These are phyloP conservation scores for Erpetoichthys calabaricus DNA, from an alignment of 2,797 vertebrate genomes.

Conservation along the genomic window DNA sequence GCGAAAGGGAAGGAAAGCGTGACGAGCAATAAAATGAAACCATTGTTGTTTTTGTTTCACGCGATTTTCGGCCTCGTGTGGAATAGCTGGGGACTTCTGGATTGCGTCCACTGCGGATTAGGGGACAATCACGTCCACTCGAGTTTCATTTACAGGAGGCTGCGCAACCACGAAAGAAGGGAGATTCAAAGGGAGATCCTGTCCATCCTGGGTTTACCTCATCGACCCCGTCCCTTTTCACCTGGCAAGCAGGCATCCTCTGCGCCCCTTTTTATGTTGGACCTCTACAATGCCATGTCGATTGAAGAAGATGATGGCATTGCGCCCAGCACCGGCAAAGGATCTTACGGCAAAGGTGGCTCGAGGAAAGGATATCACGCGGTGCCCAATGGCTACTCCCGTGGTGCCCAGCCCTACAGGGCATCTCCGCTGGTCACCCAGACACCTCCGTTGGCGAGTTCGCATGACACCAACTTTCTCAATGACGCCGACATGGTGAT, in stretches of 20 bases:
- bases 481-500: slow-evolving; percentile 99
- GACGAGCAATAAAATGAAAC: slow-evolving; percentile 34
- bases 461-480: slow-evolving; percentile 88
- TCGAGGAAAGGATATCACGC: slow-evolving; percentile 62
- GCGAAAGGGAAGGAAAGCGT: not conserved
- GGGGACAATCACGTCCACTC: slow-evolving; percentile 97
- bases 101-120: slow-evolving; percentile 66
- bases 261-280: slow-evolving; percentile 95
- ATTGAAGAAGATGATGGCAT: slow-evolving; percentile 72
- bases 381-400: slow-evolving; percentile 69
- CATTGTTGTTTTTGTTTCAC: slow-evolving; percentile 46
- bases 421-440: slow-evolving; percentile 66
- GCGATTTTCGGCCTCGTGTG: slow-evolving; percentile 71
- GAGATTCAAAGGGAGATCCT: slow-evolving; percentile 98
- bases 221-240: slow-evolving; percentile 93
- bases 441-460: slow-evolving; percentile 71
- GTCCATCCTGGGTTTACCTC: slow-evolving; percentile 93
- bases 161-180: slow-evolving; percentile 91
- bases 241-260: slow-evolving; percentile 92
- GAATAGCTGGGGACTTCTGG: slow-evolving; percentile 72
- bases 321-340: slow-evolving; percentile 52
- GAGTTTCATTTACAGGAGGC: slow-evolving; percentile 96
- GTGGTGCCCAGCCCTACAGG: slow-evolving; percentile 69
- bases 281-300: slow-evolving; percentile 97
- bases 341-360: slow-evolving; percentile 53